Evolutionary conservation across 2,888 invertebrate species (phyloP), one percentile per base, ranked within the genome.

Genomic region (Anthophora plumipes): DNA sequence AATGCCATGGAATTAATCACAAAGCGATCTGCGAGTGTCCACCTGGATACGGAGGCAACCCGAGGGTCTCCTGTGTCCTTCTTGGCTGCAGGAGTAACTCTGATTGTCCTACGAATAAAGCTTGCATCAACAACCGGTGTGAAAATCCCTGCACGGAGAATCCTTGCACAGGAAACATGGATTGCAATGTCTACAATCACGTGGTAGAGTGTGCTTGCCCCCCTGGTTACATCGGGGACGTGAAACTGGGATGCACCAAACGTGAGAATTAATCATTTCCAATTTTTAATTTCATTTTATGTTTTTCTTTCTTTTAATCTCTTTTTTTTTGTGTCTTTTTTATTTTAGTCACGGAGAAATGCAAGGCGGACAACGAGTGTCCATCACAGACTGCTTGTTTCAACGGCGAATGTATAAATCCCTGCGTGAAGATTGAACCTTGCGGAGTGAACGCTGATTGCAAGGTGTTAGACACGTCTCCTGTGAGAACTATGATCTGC

Each of bases 401-500:
- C 86, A 95, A 96, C 75, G 95, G 95, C 14, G 96, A 96, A 89
- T 98, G 98, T 91, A 95, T 97, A 8, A 97, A 98, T 93, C 98
- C 98, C 14, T 98, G 98, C 91, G 94, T 94, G 59, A 95, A 95
- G 64, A 96, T 96, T 3, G 95, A 96, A 87, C 98, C 98, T 0
- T 98, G 98, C 90, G 97, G 97, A 9, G 95, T 95, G 1, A 97
- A 97, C 90, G 96, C 97, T 0, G 94, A 95, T 77, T 98, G 98
- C 91, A 96, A 95, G 80, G 96, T 97, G 2, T 94, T 97, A 46
- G 97, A 98, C 91, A 97, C 98, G 0, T 94, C 96, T 66, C 97
- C 98, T 12, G 96, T 98, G 0, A 95, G 97, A 91, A 98, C 98
- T 11, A 97, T 98, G 97, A 95, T 97, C 81, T 98, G 98, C 91